Conservation (phyloP, 2,797 vertebrate species). For the Crax fasciolata region DNA sequence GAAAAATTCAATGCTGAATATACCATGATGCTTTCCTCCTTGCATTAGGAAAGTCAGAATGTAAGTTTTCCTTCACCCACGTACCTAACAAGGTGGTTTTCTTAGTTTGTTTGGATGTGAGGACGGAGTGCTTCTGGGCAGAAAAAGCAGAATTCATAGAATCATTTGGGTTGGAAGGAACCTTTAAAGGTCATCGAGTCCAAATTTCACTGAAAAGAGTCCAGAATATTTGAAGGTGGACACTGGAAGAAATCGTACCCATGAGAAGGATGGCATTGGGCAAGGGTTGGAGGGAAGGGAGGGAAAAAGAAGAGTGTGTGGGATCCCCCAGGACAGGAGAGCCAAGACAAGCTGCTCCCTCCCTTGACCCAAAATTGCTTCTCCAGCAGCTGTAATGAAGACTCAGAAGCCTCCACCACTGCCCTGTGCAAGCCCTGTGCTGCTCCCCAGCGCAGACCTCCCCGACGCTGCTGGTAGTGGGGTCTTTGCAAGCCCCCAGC, state of each 20-base stretch:
- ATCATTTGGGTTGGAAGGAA: too few species aligned
- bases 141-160: neutral
- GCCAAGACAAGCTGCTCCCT: neutral
- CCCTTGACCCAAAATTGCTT: neutral
- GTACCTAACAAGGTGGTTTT: neutral
- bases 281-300: neutral
- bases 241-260: neutral
- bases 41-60: neutral
- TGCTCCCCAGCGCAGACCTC: neutral
- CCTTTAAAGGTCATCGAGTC: too few species aligned
- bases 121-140: neutral
- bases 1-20: neutral
- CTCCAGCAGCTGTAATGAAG: neutral
- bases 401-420: neutral
- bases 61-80: neutral
- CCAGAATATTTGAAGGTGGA: neutral
- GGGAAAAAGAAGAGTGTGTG: accelerated
- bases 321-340: neutral
- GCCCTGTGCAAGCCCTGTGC: accelerated
- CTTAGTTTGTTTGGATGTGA: neutral
- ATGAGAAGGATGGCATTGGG: neutral
- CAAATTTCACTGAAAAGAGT: neutral
- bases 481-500: neutral
- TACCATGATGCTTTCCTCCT: neutral
- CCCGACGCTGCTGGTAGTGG: accelerated